Evolutionary conservation across 1,140 invertebrate genomes (phyloP), one percentile per base, ranked within the genome.

Genomic region (Penaeus vannamei): DNA sequence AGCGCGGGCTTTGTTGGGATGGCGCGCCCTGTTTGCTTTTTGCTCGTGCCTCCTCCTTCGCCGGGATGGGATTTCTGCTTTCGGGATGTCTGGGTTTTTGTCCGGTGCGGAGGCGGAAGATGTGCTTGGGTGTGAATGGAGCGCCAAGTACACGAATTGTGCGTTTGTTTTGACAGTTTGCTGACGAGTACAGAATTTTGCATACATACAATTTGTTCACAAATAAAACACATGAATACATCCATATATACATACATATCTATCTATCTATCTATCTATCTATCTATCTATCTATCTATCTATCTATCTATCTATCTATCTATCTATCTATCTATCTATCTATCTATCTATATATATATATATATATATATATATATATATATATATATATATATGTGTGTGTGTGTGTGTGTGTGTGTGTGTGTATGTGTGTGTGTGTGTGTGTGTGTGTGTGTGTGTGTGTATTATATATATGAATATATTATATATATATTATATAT

Each of bases 291-390:
- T 17, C 20, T 17, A 22, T 29, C 29, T 77, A 17, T 77, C 17
- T 77, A 17, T 29, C 32, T 77, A 22, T 20, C 29, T 77, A 17
- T 22, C 26, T 42, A 23, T 42, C 29, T n/a, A 26, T 53, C 53
- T 83, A 46, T 83, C 53, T 83, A 46, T 61, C 81, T 61, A 46
- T 83, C 53, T 59, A 23, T 61, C 81, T 83, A 26, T 77, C 32
- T 23, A 77, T 20, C 12, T 77, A 77, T 77, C 20, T 77, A 77
- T 77, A 77, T 77, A 77, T 77, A 77, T 77, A 77, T 77, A 77
- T 77, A 77, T 77, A 77, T 77, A 77, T 77, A 77, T 77, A 77
- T 77, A 77, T 77, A 77, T 77, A 77, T 77, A 77, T 77, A 77
- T 77, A 77, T 77, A 77, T 77, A 77, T 77, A 17, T 77, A 17